phyloP scores from a whole-genome alignment of 1,140 invertebrate species.

The Drosophila pectinifera region DNA sequence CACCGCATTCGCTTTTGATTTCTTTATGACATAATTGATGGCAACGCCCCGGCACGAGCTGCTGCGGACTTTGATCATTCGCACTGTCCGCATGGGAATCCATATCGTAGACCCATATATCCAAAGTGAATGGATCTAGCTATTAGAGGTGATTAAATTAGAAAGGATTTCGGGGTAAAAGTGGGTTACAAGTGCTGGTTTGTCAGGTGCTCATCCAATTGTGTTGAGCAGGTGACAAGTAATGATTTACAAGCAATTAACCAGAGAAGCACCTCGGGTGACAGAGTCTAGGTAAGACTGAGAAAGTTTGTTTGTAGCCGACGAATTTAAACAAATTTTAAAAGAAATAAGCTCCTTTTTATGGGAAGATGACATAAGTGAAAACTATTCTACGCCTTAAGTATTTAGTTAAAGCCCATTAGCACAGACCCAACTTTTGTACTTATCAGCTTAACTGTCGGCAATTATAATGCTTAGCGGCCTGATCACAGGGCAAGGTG shows the following conservation, averaged over 20 bases:
- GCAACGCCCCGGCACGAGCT: conserved; percentile 57
- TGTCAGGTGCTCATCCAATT: conserved; percentile 39
- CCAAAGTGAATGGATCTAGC: conserved; percentile 51
- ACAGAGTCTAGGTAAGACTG: not conserved
- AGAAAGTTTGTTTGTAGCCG: too few relatives aligned
- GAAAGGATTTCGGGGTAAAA: conserved; percentile 54
- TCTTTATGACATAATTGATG: conserved; percentile 63
- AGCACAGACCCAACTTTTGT: not conserved
- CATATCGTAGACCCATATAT: conserved; percentile 13
- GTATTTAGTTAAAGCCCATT: not conserved
- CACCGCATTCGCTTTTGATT: conserved; percentile 20
- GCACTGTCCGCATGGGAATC: conserved; percentile 24
- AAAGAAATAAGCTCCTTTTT: not conserved
- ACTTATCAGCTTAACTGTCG: conserved; percentile 3
- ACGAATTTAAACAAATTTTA: too few relatives aligned
- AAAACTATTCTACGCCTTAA: not conserved
- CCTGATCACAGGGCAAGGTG: conserved; percentile 27
- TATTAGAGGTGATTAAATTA: conserved; percentile 48
- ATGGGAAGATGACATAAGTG: not conserved
- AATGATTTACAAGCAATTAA: conserved; percentile 24
- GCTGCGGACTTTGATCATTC: conserved; percentile 12
- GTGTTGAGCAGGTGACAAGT: conserved; percentile 36
- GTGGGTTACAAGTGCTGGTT: conserved; percentile 25
- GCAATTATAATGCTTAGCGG: conserved; percentile 20
- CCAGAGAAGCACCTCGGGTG: not conserved